These are phyloP conservation scores for Aplysina aerophoba DNA, from an alignment of 37 sponge, comb jelly and placozoan genomes.

Conservation along the genomic window DNA sequence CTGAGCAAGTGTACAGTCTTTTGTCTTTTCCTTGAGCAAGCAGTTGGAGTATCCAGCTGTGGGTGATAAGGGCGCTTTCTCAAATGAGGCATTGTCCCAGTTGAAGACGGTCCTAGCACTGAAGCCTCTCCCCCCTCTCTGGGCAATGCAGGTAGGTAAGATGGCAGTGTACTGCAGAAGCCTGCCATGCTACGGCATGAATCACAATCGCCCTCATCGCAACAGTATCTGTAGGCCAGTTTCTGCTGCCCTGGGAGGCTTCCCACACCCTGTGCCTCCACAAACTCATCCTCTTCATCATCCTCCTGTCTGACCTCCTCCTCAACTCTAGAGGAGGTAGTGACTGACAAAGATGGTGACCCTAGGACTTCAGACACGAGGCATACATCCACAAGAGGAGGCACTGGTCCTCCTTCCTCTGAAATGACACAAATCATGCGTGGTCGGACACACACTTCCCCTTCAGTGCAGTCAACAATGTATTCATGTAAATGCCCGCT, in stretches of 20 bases:
- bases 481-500: not conserved
- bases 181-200: not conserved
- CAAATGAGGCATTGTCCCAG: too few species aligned
- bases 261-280: not conserved
- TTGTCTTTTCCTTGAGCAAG: too few species aligned
- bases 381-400: not conserved
- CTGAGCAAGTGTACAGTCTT: too few species aligned
- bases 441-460: not conserved
- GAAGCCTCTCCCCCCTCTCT: too few species aligned
- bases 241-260: not conserved
- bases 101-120: too few species aligned
- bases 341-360: too few species aligned
- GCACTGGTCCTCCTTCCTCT: not conserved
- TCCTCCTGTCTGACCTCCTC: too few species aligned
- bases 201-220: conserved; percentile 7
- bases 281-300: not conserved
- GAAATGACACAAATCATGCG: not conserved
- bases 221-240: conserved; percentile 4
- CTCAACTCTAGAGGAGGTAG: not conserved
- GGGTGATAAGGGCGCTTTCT: too few species aligned
- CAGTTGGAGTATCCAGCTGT: too few species aligned
- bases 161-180: not conserved
- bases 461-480: not conserved
- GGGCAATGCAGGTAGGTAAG: not conserved
- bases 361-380: not conserved